Evolutionary conservation across 2,113 vertebrate genomes (phyloP).

Genomic region (Peromyscus leucopus): DNA sequence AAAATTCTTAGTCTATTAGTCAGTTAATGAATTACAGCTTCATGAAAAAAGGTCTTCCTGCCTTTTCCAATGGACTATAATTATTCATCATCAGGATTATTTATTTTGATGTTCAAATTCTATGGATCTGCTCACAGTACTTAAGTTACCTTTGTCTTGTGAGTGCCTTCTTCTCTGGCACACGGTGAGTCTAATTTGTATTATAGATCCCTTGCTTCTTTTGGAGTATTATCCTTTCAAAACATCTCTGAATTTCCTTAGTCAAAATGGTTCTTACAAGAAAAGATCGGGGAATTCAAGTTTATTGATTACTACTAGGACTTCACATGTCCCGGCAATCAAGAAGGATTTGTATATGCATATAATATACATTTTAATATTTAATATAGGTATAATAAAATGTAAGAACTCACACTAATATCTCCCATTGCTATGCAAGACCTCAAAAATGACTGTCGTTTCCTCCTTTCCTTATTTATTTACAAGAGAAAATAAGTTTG

Average conservation of each 20-base stretch:
- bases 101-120: neutral
- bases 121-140: neutral
- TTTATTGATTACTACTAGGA: neutral
- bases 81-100: neutral
- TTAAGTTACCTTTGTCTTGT: neutral
- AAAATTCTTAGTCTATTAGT: neutral
- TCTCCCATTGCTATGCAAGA: neutral
- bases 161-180: neutral
- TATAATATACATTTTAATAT: neutral
- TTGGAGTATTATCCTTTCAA: neutral
- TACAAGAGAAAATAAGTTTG: neutral
- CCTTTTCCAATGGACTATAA: neutral
- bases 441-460: neutral
- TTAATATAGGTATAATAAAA: neutral
- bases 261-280: neutral
- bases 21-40: neutral
- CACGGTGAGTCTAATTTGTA: neutral
- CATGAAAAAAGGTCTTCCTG: neutral
- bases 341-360: neutral
- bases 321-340: neutral
- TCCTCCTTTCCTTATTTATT: neutral
- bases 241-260: neutral
- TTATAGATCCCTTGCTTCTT: neutral
- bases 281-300: neutral
- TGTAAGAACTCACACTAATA: neutral